A percentile compares a stretch with the other conserved stretches of the same genome.
Evolutionary conservation across 2,113 vertebrate genomes (phyloP).

Genomic region (Ptychochromis oligacanthus): DNA sequence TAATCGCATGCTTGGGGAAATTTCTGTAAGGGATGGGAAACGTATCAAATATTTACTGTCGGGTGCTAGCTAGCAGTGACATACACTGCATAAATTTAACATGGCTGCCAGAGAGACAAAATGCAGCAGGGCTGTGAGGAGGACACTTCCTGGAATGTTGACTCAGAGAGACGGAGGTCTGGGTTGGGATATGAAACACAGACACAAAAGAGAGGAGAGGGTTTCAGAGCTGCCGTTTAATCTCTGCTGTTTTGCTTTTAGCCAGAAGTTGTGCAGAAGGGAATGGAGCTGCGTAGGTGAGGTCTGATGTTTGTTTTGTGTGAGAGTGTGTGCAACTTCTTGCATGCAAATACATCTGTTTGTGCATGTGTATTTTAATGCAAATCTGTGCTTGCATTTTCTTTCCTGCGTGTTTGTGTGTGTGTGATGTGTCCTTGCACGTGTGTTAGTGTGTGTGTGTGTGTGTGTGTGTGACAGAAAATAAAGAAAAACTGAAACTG

Average conservation of each 20-base stretch:
- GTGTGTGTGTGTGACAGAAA: no score
- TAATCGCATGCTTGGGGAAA: constrained; percentile 60
- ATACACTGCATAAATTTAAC: constrained; percentile 73
- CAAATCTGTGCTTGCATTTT: neutral
- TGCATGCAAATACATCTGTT: constrained; percentile 18
- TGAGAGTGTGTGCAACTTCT: constrained; percentile 16
- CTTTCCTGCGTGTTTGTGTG: accelerated
- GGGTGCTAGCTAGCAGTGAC: constrained; percentile 58
- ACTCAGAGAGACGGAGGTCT: constrained; percentile 19
- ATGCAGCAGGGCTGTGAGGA: constrained; percentile 32
- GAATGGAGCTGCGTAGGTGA: neutral
- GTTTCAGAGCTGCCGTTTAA: constrained; percentile 20
- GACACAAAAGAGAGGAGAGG: constrained; percentile 1
- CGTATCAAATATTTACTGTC: constrained; percentile 75
- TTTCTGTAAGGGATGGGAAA: constrained; percentile 56
- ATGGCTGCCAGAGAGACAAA: constrained; percentile 66
- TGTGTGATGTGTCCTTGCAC: constrained; percentile 13
- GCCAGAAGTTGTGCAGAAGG: constrained; percentile 19
- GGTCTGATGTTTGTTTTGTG: neutral
- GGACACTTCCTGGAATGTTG: constrained; percentile 21
- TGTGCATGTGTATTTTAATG: constrained; percentile 17
- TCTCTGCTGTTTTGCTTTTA: constrained; percentile 32
- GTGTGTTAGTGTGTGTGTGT: no score
- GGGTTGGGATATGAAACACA: constrained; percentile 23
- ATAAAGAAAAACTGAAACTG: no score